A percentile compares a stretch with the other conserved stretches of the same genome.
Conservation (phyloP, 2,888 invertebrate species). For the Oscheius sp. region DNA sequence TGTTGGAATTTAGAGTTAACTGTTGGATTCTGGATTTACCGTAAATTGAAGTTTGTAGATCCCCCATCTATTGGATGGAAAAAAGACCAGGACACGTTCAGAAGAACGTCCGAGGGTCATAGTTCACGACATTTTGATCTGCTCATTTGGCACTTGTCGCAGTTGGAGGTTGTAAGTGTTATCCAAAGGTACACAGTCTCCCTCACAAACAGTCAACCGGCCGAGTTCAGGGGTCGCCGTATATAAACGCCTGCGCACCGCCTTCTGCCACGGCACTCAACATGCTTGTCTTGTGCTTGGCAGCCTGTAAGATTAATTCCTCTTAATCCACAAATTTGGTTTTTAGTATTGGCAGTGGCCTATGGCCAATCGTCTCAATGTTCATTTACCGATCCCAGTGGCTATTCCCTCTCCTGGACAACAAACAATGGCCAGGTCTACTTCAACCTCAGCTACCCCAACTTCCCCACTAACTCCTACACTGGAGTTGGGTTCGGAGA, state of each 20-base stretch:
- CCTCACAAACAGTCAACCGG: constrained; percentile 34
- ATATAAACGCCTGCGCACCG: constrained; percentile 24
- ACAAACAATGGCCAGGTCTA: constrained; percentile 15
- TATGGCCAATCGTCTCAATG: constrained; percentile 17
- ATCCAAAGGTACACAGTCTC: constrained; percentile 34
- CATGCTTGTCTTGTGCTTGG: constrained; percentile 35
- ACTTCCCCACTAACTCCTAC: constrained; percentile 31
- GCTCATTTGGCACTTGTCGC: constrained; percentile 19
- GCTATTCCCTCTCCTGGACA: constrained; percentile 29
- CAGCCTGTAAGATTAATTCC: constrained; percentile 21
- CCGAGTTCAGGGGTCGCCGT: constrained; percentile 36
- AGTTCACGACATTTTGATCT: constrained; percentile 14
- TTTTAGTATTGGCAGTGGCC: constrained; percentile 27
- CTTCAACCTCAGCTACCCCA: constrained; percentile 31
- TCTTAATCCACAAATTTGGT: neutral
- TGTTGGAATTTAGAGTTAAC: no score
- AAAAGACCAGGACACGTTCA: no score
- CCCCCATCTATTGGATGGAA: no score
- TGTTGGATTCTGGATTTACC: no score
- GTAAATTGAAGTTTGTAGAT: no score
- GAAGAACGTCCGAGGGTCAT: no score
- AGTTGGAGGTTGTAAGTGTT: constrained; percentile 30
- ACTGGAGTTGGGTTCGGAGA: constrained; percentile 35
- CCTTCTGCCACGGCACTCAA: constrained; percentile 32
- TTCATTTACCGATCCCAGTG: constrained; percentile 28